These are phyloP conservation scores for Pseudopodoces humilis DNA, from an alignment of 2,113 vertebrate genomes.

Conservation along the genomic window DNA sequence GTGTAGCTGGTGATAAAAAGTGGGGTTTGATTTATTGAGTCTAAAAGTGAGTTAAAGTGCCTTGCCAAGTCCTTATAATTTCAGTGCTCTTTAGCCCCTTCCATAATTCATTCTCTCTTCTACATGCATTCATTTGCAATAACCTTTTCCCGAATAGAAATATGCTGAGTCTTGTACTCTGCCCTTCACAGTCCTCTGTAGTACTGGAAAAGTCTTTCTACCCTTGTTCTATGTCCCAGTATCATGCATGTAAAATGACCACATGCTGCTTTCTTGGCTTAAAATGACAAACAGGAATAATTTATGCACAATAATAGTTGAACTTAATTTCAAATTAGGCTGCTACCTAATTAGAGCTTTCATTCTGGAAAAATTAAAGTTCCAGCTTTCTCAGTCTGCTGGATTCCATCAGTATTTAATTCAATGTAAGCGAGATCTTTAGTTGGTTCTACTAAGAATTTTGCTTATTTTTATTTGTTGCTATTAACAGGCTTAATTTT, in stretches of 20 bases:
- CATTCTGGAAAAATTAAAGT: not conserved
- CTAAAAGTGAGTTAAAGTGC: not conserved
- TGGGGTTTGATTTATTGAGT: not conserved
- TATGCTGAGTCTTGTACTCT: not conserved
- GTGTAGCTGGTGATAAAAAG: not conserved
- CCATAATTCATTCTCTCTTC: not conserved
- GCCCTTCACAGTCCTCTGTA: not conserved
- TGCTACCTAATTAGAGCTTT: not conserved
- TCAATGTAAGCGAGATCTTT: not conserved
- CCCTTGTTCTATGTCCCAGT: not conserved
- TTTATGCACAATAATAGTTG: not conserved
- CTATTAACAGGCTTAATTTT: conserved; percentile 10
- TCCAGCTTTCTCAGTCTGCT: not conserved
- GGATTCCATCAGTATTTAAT: not conserved
- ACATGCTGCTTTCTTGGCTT: not conserved
- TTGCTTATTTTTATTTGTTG: conserved; percentile 2
- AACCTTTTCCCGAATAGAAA: not conserved
- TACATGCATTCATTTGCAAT: not conserved
- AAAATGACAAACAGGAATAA: not conserved
- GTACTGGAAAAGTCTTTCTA: not conserved
- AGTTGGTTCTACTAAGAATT: not conserved
- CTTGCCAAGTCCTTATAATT: not conserved
- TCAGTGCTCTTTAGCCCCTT: not conserved
- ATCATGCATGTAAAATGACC: not conserved
- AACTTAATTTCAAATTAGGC: not conserved